phyloP scores from a whole-genome alignment of 2,113 vertebrate species.

The Lagenorhynchus albirostris region DNA sequence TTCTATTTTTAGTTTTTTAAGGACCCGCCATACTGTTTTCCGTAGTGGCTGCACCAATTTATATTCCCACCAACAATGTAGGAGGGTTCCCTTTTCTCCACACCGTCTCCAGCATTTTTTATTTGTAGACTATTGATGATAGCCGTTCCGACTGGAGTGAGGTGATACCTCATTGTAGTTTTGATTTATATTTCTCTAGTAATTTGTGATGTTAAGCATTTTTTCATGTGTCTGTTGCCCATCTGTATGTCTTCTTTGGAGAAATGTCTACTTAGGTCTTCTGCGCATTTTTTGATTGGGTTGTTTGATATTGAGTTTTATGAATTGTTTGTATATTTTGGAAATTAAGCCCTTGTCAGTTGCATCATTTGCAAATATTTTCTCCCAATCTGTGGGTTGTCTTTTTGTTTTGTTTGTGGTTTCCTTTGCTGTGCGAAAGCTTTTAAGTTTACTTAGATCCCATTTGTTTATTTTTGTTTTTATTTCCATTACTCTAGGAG shows the following conservation, averaged over 20 bases:
- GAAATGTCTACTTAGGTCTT: neutral
- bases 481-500: neutral
- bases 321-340: neutral
- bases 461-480: neutral
- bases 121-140: neutral
- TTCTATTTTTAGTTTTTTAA: neutral
- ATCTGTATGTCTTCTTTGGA: neutral
- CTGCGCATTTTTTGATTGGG: neutral
- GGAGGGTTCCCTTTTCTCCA: neutral
- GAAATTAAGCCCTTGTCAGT: neutral
- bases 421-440: neutral
- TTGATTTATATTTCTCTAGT: neutral
- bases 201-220: neutral
- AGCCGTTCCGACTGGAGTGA: neutral
- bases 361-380: neutral
- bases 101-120: neutral
- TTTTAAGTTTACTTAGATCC: neutral
- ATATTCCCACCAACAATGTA: neutral
- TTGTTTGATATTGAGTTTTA: neutral
- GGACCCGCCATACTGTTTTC: neutral
- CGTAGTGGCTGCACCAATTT: neutral
- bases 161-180: neutral
- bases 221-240: neutral
- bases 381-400: neutral
- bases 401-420: neutral